These are phyloP conservation scores for Apodemus sylvaticus DNA, from an alignment of 2,113 vertebrate species.

Conservation along the genomic window DNA sequence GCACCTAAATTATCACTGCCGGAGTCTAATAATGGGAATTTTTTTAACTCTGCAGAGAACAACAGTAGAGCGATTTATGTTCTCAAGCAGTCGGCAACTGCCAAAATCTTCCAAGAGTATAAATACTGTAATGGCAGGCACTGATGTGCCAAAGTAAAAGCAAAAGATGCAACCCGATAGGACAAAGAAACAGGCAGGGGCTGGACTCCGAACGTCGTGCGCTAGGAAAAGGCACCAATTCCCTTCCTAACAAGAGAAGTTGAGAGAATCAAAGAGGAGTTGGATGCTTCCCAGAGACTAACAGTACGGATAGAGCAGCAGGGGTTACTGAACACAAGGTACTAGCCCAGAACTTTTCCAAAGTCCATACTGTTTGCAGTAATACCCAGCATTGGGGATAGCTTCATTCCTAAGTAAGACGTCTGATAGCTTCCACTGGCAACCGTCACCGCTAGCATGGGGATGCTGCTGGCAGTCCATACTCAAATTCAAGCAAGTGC, in stretches of 20 bases:
- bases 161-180: constrained; percentile 59
- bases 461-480: neutral
- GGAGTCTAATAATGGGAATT: neutral
- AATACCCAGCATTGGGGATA: neutral
- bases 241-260: neutral
- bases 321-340: neutral
- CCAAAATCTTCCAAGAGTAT: constrained; percentile 48
- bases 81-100: constrained; percentile 54
- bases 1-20: constrained; percentile 4
- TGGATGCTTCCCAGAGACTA: neutral
- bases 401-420: neutral
- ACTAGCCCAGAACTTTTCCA: neutral
- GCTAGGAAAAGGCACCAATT: neutral
- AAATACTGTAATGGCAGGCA: constrained; percentile 62
- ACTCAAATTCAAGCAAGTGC: constrained; percentile 26
- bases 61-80: constrained; percentile 25
- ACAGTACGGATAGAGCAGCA: neutral
- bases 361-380: neutral
- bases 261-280: neutral
- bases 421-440: neutral
- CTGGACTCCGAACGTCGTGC: neutral
- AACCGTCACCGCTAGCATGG: neutral
- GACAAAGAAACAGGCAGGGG: constrained; percentile 36
- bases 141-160: constrained; percentile 55
- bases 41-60: constrained; percentile 19